Evolutionary conservation across 2,113 vertebrate species (phyloP).

Genomic region (Procavia capensis): DNA sequence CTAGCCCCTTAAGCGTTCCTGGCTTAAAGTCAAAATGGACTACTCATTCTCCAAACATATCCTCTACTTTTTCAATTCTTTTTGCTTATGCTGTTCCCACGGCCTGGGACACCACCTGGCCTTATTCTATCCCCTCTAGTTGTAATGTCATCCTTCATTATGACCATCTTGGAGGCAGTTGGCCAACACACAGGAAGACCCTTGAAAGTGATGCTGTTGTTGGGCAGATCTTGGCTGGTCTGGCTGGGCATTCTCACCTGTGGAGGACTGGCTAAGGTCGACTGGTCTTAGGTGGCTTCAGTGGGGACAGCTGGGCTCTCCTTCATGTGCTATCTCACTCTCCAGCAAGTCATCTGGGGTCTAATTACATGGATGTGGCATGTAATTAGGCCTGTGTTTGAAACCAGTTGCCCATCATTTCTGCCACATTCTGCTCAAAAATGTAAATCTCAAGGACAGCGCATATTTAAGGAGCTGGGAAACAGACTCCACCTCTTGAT

Average conservation of each 20-base stretch:
- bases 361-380: neutral
- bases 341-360: neutral
- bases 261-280: neutral
- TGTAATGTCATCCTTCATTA: neutral
- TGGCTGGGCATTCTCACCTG: neutral
- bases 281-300: neutral
- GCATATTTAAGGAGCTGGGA: neutral
- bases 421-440: neutral
- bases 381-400: neutral
- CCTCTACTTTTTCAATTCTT: neutral
- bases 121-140: neutral
- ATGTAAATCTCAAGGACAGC: neutral
- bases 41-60: neutral
- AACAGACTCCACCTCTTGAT: neutral
- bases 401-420: neutral
- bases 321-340: neutral
- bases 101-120: neutral
- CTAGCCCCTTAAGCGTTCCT: neutral
- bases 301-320: neutral
- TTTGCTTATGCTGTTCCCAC: neutral
- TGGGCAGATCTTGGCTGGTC: neutral
- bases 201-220: neutral
- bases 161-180: neutral
- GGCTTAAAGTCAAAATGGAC: neutral
- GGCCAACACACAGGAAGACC: neutral